Base-by-base conservation (phyloP, 1,140 invertebrate genomes). In the Leptopilina boulardi region DNA sequence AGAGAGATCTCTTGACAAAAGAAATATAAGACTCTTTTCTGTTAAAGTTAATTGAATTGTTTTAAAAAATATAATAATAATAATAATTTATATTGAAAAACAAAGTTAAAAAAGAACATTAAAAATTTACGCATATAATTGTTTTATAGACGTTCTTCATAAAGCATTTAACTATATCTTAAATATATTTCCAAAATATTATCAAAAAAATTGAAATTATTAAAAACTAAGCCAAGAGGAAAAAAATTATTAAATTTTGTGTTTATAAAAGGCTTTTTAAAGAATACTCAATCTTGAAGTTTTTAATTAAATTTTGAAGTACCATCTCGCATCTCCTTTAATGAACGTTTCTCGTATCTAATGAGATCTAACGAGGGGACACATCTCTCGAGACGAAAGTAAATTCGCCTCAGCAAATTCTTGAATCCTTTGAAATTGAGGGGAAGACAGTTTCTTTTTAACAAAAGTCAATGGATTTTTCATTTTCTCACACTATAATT, bases 311-410 rank as follows among this genome's bases (percentile, higher is more conserved):
- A 66, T 66, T 66, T 26, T 66, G 13, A 66, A 30, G 23, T 66
- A 66, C 59, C 59, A 66, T 66, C 59, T 66, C 11, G 2, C 59
- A 26, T 66, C 59, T 66, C 3, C 11, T 30, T 66, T 66, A 66
- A 66, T 66, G 21, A 66, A 66, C 23, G 59, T 34, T 66, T 66
- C 59, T 66, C 23, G 23, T 66, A 66, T 66, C 59, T 59, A 59
- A 59, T 59, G 56, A 59, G 56, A 59, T 59, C 56, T 66, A 66
- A 66, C 26, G 26, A 66, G 59, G 59, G 59, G 59, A 66, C 59
- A 66, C 59, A 66, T 66, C 59, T 34, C 59, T 66, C 10, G 59
- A 66, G 59, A 66, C 23, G 26, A 66, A 66, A 66, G 59, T 66
- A 66, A 66, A 66, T 66, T 66, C 59, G 23, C 59, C 59, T 66